Evolutionary conservation across 2,888 invertebrate species (phyloP), one percentile per base, ranked within the genome.

Genomic region (Osedax fenrisi): DNA sequence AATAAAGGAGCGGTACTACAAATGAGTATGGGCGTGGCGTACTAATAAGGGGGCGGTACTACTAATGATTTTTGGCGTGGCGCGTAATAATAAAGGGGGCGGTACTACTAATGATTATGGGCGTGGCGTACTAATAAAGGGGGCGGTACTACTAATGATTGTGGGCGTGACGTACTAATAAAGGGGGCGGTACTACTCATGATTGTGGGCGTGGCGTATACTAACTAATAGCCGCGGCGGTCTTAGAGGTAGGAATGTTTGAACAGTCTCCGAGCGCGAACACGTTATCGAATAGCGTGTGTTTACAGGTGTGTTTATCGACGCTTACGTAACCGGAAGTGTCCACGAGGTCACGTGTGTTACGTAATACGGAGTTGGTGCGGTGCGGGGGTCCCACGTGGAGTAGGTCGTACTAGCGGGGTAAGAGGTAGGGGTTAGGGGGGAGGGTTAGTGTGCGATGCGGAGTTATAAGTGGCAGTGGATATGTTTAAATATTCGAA

Each of bases 201-300:
- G n/a, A n/a, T n/a, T n/a, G n/a, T n/a, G n/a, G n/a, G n/a, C n/a
- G n/a, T n/a, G n/a, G n/a, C n/a, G n/a, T n/a, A 22, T 2, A 68
- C 68, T 68, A 25, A 94, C 95, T 92, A 76, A 92, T 89, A 73
- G 97, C 94, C 3, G 97, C 97, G 61, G 92, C 94, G 2, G 98
- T 97, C 86, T 96, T 98, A 2, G 95, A 91, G 80, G 95, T 98
- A 0, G 97, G 96, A 22, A 92, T 88, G 81, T 89, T 90, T 0
- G 90, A 90, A 81, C 95, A 95, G 84, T 98, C 98, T 0, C 97
- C 98, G 26, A 97, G 88, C 1, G 92, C 93, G 85, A 92, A 98
- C 66, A 98, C 88, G 84, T 97, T 97, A 1, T 87, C 84, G 84
- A 89, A 94, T 78, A 87, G 88, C 0, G 85, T 86, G 83, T 94